Conservation (phyloP, 2,797 vertebrate species). For the Botia almorhae region DNA sequence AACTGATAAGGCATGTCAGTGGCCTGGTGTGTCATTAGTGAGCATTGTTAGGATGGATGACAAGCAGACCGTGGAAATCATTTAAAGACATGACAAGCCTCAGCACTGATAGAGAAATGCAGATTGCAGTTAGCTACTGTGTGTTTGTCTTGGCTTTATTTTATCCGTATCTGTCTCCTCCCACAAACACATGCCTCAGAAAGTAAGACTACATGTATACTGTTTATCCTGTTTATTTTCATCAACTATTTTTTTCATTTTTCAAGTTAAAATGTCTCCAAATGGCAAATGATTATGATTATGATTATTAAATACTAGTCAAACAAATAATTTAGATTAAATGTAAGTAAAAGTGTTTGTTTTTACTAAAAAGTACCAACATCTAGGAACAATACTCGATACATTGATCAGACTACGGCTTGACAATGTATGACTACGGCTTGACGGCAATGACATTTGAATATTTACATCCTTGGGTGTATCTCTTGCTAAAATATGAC, state of each 20-base stretch:
- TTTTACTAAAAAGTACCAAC: neutral
- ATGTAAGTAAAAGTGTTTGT: no score
- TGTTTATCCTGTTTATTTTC: neutral
- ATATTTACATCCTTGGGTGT: neutral
- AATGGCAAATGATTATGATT: neutral
- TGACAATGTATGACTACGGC: no score
- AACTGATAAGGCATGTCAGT: conserved; percentile 40
- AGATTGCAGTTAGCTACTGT: conserved; percentile 2
- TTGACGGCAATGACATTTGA: neutral
- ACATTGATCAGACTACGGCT: neutral
- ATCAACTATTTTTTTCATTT: neutral
- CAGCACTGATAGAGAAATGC: conserved; percentile 25
- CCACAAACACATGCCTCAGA: neutral
- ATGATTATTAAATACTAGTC: neutral
- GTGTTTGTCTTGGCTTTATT: conserved; percentile 25
- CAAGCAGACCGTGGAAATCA: conserved; percentile 40
- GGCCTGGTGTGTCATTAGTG: conserved; percentile 55
- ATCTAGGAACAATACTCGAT: neutral
- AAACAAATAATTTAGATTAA: neutral
- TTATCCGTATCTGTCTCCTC: neutral
- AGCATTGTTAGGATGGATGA: conserved; percentile 54
- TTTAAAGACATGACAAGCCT: conserved; percentile 12
- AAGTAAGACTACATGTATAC: neutral
- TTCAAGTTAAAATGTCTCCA: neutral
- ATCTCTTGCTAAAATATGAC: neutral